Percentiles rank a stretch among this genome's conserved stretches.
Evolutionary conservation across 2,113 vertebrate genomes (phyloP).

Genomic region (Notechis scutatus): DNA sequence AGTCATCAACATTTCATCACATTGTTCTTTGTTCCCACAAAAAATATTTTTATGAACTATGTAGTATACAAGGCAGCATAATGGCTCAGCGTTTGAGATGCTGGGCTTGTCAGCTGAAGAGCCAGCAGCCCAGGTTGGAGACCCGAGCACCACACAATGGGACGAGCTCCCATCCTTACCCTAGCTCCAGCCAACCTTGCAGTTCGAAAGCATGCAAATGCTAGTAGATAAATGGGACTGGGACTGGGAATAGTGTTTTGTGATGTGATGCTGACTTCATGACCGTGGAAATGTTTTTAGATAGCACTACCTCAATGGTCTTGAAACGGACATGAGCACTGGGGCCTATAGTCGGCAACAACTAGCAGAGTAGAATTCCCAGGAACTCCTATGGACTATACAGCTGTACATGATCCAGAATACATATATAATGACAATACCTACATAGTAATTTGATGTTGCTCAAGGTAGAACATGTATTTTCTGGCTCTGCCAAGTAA

Average conservation of each 20-base stretch:
- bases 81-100: no score
- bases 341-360: not conserved
- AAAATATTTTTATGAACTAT: not conserved
- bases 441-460: not conserved
- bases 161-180: no score
- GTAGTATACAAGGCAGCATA: not conserved
- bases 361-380: not conserved
- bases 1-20: not conserved
- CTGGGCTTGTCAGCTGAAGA: no score
- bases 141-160: no score
- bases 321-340: not conserved
- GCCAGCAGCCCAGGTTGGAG: no score
- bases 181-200: no score
- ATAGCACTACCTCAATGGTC: no score
- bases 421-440: not conserved
- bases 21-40: not conserved
- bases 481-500: not conserved
- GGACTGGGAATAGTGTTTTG: no score
- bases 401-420: not conserved
- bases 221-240: no score
- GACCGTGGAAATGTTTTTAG: no score
- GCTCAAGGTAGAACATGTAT: not conserved
- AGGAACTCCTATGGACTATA: not conserved
- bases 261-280: no score
- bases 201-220: no score